phyloP scores from a whole-genome alignment of 1,140 invertebrate genomes.

The Meteorus sp. region DNA sequence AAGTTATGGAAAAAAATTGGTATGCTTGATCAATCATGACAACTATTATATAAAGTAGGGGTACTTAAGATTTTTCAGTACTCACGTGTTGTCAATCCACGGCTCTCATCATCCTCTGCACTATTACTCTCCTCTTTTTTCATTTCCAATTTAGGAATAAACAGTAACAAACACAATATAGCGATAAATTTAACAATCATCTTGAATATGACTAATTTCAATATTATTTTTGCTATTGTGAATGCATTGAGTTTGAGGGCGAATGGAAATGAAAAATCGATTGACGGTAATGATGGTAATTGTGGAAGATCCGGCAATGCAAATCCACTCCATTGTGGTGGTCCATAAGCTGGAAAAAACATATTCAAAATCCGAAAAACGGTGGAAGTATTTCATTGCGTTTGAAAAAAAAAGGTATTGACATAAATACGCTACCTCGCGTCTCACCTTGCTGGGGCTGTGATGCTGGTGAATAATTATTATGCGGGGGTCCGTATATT shows the following conservation, averaged over 20 bases:
- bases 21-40: no score
- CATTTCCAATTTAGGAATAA: conserved; percentile 70
- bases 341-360: conserved; percentile 2
- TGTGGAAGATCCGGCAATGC: conserved; percentile 63
- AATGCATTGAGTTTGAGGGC: conserved; percentile 68
- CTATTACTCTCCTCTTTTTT: conserved; percentile 33
- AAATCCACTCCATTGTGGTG: conserved; percentile 37
- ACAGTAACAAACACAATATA: conserved; percentile 70
- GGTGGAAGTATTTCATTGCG: no score
- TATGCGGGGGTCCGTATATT: conserved; percentile 55
- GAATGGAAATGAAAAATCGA: conserved; percentile 48
- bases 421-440: conserved; percentile 38
- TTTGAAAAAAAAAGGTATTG: not conserved
- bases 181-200: conserved; percentile 78
- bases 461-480: conserved; percentile 36
- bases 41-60: not conserved
- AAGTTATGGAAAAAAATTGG: no score
- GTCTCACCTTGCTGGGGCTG: conserved; percentile 49
- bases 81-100: conserved; percentile 30
- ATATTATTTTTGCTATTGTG: conserved; percentile 71
- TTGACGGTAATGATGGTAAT: conserved; percentile 53
- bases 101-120: conserved; percentile 36
- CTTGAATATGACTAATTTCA: conserved; percentile 76
- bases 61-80: conserved; percentile 1
- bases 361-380: no score